Percentiles rank a stretch among this genome's conserved stretches.
Conservation (phyloP, 2,888 invertebrate genomes). For the Deilephila porcellus region DNA sequence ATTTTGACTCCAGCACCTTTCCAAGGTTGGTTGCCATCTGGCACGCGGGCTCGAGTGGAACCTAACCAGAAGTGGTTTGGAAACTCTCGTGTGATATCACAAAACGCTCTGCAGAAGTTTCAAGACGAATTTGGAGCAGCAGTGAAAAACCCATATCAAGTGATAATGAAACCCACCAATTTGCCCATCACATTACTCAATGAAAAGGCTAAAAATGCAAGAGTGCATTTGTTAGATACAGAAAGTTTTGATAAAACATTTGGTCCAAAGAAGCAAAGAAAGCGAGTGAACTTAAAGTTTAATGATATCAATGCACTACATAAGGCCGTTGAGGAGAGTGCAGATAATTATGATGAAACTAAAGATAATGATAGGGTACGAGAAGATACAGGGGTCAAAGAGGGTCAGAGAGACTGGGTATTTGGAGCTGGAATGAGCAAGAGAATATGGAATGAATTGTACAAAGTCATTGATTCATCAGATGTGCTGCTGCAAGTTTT, state of each 20-base stretch:
- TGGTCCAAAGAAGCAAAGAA: constrained; percentile 96
- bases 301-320: constrained; percentile 92
- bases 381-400: constrained; percentile 92
- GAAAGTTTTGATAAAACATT: constrained; percentile 97
- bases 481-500: constrained; percentile 98
- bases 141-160: constrained; percentile 97
- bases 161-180: constrained; percentile 98
- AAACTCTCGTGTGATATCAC: constrained; percentile 98
- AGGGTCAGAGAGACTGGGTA: constrained; percentile 95
- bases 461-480: constrained; percentile 99
- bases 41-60: constrained; percentile 96
- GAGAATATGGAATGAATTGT: constrained; percentile 99
- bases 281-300: constrained; percentile 92
- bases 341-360: constrained; percentile 90
- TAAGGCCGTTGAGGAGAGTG: constrained; percentile 88
- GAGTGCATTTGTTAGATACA: constrained; percentile 97
- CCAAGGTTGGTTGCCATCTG: constrained; percentile 95
- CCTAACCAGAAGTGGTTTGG: constrained; percentile 99
- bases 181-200: constrained; percentile 97
- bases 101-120: constrained; percentile 94
- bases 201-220: constrained; percentile 94
- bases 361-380: constrained; percentile 94
- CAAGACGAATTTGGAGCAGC: constrained; percentile 98
- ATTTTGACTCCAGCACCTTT: constrained; percentile 98
- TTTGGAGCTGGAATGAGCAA: constrained; percentile 98